Evolutionary conservation across 2,888 invertebrate genomes (phyloP), one percentile per base, ranked within the genome.

Genomic region (Hymenopus coronatus): DNA sequence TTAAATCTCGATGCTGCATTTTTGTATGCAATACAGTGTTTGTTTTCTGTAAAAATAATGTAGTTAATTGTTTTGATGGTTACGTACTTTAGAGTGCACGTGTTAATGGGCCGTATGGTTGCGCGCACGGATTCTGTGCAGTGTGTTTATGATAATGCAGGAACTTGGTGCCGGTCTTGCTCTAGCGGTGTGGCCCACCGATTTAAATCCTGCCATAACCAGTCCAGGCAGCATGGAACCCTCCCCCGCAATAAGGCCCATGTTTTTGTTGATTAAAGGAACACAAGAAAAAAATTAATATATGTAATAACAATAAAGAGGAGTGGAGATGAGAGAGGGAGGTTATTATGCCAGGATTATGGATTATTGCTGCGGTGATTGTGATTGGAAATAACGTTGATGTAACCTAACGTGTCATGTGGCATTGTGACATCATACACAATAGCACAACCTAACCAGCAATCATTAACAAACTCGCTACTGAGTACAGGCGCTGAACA

Each of bases 281-380:
- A 87, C 87, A 87, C 82, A 87, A 82, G 87, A 87, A 87, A 87
- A 40, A 87, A 87, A 87, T 82, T 87, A 87, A 87, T 87, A 87
- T 87, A 87, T 87, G 87, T 87, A 87, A 87, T 87, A 87, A 87
- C 87, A 87, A 87, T 87, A 87, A 87, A 87, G 87, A 87, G 87
- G 82, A 33, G 84, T 84, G 82, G 46, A 40, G 40, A 82, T 33
- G 83, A 30, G 15, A 46, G 85, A 27, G 28, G 84, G 88, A 81
- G 84, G 81, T 85, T 88, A 88, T 88, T 88, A 88, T 88, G 88
- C 33, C 84, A 70, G 88, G 88, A 88, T 88, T 88, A 88, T 88
- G 88, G 88, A 88, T 88, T 88, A 88, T 88, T 88, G 88, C 87
- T 87, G 87, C 54, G 88, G 88, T 54, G 88, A 84, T 88, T 88